Evolutionary conservation across 2,113 vertebrate genomes (phyloP).

Genomic region (Phainopepla nitens): DNA sequence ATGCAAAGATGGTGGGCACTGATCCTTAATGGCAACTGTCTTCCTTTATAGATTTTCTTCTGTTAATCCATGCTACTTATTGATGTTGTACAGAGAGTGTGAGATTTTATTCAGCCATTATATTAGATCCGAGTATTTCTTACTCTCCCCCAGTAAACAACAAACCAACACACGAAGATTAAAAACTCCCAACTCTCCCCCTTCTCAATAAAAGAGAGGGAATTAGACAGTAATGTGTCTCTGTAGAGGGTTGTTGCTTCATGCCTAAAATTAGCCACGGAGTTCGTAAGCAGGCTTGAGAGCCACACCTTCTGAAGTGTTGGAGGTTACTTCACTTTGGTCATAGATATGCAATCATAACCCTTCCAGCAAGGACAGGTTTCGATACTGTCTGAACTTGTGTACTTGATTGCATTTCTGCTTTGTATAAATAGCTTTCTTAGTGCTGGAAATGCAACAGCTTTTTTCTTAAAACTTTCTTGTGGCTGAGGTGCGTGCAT

Average conservation of each 20-base stretch:
- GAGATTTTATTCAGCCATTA: background rate
- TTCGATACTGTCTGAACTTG: background rate
- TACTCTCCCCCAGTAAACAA: background rate
- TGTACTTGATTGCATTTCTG: background rate
- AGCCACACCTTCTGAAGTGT: background rate
- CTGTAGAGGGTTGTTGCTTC: background rate
- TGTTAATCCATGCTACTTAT: background rate
- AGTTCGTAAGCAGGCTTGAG: background rate
- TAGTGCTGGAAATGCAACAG: background rate
- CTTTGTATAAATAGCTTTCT: background rate
- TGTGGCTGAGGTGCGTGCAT: background rate
- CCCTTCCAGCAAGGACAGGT: background rate
- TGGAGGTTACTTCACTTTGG: conserved; percentile 3
- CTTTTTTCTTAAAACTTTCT: background rate
- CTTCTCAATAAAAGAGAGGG: background rate
- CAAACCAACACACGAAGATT: background rate
- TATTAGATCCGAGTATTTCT: background rate
- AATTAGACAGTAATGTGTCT: background rate
- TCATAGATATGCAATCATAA: background rate
- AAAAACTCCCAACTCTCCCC: background rate
- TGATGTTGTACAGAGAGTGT: background rate
- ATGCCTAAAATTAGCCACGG: conserved; percentile 3
- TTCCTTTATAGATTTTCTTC: background rate
- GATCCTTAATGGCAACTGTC: background rate
- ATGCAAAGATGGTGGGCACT: background rate